Evolutionary conservation across 2,888 invertebrate species (phyloP), one percentile per base, ranked within the genome.

Genomic region (Drosophila subquinaria): DNA sequence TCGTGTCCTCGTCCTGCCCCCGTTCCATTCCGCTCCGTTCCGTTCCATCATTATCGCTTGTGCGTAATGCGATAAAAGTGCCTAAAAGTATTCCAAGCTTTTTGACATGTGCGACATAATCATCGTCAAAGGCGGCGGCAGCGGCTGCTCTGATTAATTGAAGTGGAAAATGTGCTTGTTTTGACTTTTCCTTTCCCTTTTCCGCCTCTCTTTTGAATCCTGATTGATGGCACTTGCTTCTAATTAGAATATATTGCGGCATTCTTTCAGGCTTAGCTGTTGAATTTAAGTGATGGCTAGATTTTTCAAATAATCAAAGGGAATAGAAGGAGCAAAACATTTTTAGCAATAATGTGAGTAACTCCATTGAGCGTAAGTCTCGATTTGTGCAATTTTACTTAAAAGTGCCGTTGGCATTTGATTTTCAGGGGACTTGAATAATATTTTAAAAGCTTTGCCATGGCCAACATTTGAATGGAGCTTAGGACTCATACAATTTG

Each of bases 181-280:
- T 75, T 56, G 64, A 38, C 45, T 35, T 20, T 45, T 6, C 6
- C 36, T 15, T n/a, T n/a, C n/a, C n/a, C n/a, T n/a, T n/a, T n/a
- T n/a, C n/a, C n/a, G n/a, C n/a, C n/a, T n/a, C n/a, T n/a, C n/a
- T n/a, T n/a, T n/a, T n/a, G n/a, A n/a, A 82, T 45, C 67, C 57
- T 80, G 79, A 80, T 80, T 80, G 79, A 80, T 80, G 79, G 76
- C 76, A 80, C 80, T 81, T 80, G 81, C 68, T 59, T 82, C 77
- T 81, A 82, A 81, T 81, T 80, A 82, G 77, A 81, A 82, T 80
- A 77, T 80, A 80, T 82, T 82, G 80, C 66, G 82, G 80, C 77
- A 71, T 69, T 80, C 77, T 69, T 67, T 66, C 15, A 15, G 53
- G 51, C 65, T 50, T 36, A 55, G 55, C 67, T 66, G 55, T 40